These are phyloP conservation scores for Cyphomyrus plagiostoma DNA, from an alignment of 2,113 vertebrate genomes.

Conservation along the genomic window DNA sequence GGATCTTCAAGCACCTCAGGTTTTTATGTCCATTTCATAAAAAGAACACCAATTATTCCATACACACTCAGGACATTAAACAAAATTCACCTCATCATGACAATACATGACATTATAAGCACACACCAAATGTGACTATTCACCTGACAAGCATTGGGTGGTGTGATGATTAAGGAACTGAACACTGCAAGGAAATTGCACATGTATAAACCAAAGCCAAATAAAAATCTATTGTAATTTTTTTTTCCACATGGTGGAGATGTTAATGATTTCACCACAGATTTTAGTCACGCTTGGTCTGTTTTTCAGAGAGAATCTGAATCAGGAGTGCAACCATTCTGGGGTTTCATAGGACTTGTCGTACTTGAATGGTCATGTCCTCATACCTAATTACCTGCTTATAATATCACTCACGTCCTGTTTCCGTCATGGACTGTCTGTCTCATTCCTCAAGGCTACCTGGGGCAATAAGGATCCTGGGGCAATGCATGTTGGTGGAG, in stretches of 20 bases:
- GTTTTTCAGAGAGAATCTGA: neutral
- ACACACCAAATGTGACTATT: neutral
- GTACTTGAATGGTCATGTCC: neutral
- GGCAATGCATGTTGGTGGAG: neutral
- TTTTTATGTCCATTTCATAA: neutral
- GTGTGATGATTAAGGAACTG: neutral
- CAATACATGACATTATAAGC: neutral
- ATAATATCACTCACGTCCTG: neutral
- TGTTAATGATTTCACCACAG: neutral
- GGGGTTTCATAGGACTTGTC: conserved; percentile 19
- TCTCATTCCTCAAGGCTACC: neutral
- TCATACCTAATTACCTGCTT: neutral
- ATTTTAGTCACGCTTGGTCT: neutral
- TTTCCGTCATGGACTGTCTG: neutral
- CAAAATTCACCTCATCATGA: neutral
- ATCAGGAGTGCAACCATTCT: neutral
- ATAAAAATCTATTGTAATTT: neutral
- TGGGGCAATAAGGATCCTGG: neutral
- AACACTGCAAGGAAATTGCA: neutral
- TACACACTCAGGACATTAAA: neutral
- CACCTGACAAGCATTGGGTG: neutral
- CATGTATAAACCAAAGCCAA: neutral
- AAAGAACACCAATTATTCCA: neutral
- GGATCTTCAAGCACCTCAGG: neutral
- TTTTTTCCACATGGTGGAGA: neutral